These are phyloP conservation scores for Alca torda DNA, from an alignment of 2,797 vertebrate species.

Conservation along the genomic window DNA sequence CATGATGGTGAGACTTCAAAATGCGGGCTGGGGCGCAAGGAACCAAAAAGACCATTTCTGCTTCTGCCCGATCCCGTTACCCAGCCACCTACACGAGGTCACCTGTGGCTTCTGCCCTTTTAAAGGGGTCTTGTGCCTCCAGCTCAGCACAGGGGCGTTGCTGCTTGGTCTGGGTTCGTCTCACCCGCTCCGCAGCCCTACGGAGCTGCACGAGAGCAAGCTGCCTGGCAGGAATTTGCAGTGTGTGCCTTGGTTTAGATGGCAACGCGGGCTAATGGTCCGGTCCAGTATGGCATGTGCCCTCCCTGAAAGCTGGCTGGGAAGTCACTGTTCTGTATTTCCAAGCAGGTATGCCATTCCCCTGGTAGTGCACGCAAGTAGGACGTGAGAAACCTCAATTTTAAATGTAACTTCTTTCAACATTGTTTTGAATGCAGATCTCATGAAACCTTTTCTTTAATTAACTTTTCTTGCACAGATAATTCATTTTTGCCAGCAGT, in stretches of 20 bases:
- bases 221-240: not conserved
- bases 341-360: not conserved
- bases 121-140: not conserved
- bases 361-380: not conserved
- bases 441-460: not conserved
- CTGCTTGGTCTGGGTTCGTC: not conserved
- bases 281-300: not conserved
- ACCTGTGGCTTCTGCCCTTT: not conserved
- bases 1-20: not conserved
- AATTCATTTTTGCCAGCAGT: not conserved
- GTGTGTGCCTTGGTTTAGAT: not conserved
- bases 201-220: not conserved
- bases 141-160: not conserved
- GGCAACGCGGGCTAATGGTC: not conserved
- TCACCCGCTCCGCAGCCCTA: fast-evolving
- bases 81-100: not conserved
- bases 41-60: not conserved
- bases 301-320: not conserved
- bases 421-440: not conserved
- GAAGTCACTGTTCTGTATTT: not conserved
- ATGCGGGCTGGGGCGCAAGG: not conserved
- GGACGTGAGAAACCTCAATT: not conserved
- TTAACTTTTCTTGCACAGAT: constrained; percentile 13
- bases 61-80: not conserved
- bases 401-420: not conserved